phyloP scores from a whole-genome alignment of 2,797 vertebrate genomes.

The Onychomys arenicola region DNA sequence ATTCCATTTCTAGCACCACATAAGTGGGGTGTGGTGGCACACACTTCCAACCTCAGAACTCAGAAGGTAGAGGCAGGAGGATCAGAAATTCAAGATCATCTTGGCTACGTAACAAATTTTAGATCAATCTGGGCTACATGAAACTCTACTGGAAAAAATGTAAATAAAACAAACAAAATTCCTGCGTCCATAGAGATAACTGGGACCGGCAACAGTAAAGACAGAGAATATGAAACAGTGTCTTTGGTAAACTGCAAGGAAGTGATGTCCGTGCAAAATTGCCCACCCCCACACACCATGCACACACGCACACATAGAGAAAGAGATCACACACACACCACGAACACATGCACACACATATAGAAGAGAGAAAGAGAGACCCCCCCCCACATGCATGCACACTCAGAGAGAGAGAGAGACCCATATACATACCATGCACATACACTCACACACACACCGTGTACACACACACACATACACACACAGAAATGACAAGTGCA shows the following conservation, averaged over 20 bases:
- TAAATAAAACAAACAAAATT: neutral
- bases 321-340: too few species aligned
- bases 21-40: too few species aligned
- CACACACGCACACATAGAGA: too few species aligned
- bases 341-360: too few species aligned
- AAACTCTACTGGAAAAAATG: neutral
- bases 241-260: neutral
- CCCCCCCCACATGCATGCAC: neutral
- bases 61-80: neutral
- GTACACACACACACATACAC: neutral
- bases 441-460: neutral
- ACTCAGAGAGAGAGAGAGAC: neutral
- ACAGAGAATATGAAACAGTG: neutral
- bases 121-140: neutral
- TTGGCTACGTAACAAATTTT: neutral
- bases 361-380: neutral
- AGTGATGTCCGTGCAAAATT: neutral
- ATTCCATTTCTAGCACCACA: neutral
- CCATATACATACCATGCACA: neutral
- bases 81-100: neutral
- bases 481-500: neutral
- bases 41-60: neutral
- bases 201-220: neutral
- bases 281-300: neutral
- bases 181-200: neutral